Evolutionary conservation across 2,113 vertebrate genomes (phyloP).

Genomic region (Oriolus oriolus): DNA sequence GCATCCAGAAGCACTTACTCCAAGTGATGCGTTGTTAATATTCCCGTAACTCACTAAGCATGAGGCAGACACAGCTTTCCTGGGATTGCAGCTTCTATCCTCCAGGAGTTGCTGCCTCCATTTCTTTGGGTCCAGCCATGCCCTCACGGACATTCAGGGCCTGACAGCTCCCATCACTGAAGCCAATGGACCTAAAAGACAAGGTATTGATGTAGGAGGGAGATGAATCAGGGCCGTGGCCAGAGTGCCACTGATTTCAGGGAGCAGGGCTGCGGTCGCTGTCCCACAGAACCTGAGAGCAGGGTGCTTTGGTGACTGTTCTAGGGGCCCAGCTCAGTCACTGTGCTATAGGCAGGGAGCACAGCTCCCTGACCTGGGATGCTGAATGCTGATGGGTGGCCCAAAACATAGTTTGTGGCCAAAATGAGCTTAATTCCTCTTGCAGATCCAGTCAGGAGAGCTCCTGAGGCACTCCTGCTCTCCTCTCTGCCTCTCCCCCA

Average conservation of each 20-base stretch:
- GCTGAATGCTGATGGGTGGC: background rate
- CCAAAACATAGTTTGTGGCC: background rate
- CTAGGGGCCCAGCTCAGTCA: background rate
- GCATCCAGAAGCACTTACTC: constrained; percentile 8
- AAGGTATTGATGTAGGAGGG: background rate
- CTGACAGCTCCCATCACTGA: background rate
- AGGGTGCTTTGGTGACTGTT: background rate
- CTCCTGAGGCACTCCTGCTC: background rate
- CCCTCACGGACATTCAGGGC: background rate
- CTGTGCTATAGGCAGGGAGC: background rate
- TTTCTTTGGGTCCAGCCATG: background rate
- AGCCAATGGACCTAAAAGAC: background rate
- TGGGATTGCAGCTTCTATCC: background rate
- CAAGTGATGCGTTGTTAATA: background rate
- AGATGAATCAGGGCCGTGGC: background rate
- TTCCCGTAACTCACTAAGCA: background rate
- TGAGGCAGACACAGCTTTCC: background rate
- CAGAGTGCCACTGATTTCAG: background rate
- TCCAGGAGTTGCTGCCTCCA: background rate
- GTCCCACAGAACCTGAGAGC: background rate
- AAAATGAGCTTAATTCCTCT: background rate
- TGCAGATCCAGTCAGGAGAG: background rate
- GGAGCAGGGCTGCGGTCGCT: fast-evolving
- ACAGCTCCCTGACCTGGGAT: background rate
- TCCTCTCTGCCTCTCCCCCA: background rate